Evolutionary conservation across 2,113 vertebrate species (phyloP), one percentile per base, ranked within the genome.

Genomic region (Thalassoma bifasciatum): DNA sequence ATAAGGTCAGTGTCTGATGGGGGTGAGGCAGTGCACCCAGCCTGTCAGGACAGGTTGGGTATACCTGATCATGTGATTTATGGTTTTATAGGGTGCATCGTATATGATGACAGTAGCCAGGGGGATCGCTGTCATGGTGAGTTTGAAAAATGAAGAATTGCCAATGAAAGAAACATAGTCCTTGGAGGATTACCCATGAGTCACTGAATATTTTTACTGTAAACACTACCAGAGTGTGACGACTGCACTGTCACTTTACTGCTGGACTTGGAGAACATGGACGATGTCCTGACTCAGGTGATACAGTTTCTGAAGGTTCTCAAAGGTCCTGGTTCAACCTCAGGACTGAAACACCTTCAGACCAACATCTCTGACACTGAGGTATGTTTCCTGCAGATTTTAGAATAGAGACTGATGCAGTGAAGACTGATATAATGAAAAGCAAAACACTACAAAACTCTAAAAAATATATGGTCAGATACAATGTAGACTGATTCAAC

Each of bases 191-290:
- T 30, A 30, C 6, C 30, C 30, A 30, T 40, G 12, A 2, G 3
- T 40, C 9, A 13, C 10, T 10, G 9, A 10, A 11, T 40, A 10
- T 40, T 40, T 16, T 17, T 17, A 17, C 16, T 16, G 42, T 14
- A 14, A 66, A 46, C 14, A 23, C 30, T 30, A 51, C n/a, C 81
- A 98, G 96, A 92, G 16, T 95, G 95, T 0, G 94, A 95, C 66
- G 93, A 91, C 88, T 98, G 96, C 79, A 90, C 93, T 42, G 67
- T 92, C 23, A 91, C 87, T 0, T 92, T 96, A 69, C 81, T 95
- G 74, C 82, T 89, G 0, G 94, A 95, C 78, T 46, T 95, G 88
- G 88, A 91, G 50, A 79, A 65, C 21, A 93, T 92, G 87, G 72
- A 86, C 0, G 84, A 91, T 0, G 94, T 91, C 26, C 88, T 96